These are phyloP conservation scores for Regulus satrapa DNA, from an alignment of 2,113 vertebrate species.

Conservation along the genomic window DNA sequence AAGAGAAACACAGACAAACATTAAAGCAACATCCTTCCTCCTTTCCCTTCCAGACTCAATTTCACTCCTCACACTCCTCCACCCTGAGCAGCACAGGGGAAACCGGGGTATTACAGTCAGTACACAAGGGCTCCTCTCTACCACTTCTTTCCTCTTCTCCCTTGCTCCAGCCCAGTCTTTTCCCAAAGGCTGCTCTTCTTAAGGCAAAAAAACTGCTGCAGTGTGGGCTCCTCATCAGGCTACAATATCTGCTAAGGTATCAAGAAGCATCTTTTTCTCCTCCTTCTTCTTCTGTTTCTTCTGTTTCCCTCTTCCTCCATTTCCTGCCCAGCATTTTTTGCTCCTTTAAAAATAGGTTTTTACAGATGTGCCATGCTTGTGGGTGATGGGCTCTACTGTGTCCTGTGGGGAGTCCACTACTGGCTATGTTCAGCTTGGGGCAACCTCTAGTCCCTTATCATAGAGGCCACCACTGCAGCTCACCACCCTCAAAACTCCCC, in stretches of 20 bases:
- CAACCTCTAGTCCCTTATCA: neutral
- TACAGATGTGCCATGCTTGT: accelerated
- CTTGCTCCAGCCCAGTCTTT: neutral
- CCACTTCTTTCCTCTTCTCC: neutral
- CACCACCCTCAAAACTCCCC: neutral
- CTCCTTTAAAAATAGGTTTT: accelerated
- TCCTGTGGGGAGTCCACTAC: neutral
- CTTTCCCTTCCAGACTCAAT: neutral
- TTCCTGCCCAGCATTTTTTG: neutral
- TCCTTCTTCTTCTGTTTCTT: neutral
- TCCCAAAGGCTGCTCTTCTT: neutral
- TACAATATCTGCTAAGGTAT: neutral
- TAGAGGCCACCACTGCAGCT: neutral
- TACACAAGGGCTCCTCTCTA: accelerated
- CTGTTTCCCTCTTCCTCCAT: neutral
- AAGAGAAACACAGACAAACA: neutral
- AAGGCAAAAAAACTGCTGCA: neutral
- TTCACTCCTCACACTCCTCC: neutral
- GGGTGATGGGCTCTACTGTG: neutral
- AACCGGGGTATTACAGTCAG: neutral
- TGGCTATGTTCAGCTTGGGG: neutral
- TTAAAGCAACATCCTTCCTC: neutral
- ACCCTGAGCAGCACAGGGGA: accelerated
- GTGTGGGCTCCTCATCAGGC: neutral
- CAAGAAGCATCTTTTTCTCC: neutral